A percentile compares a stretch with the other conserved stretches of the same genome.
These are phyloP conservation scores for Adoxophyes honmai DNA, from an alignment of 1,140 invertebrate species.

Conservation along the genomic window DNA sequence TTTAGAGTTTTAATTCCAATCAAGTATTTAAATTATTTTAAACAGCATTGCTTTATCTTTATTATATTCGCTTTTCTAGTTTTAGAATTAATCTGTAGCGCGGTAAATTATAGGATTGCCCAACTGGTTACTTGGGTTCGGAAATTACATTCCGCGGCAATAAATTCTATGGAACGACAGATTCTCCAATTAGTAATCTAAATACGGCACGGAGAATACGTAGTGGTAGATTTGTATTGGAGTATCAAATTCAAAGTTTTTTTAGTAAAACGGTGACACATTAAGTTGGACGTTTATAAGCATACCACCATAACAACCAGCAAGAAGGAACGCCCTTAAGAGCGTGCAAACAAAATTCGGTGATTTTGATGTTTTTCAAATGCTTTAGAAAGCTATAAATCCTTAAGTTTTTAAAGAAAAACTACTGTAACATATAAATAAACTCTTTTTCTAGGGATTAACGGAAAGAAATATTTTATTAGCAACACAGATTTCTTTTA, in stretches of 20 bases:
- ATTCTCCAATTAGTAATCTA: slow-evolving; percentile 11
- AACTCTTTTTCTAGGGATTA: no score
- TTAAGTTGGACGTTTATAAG: background rate
- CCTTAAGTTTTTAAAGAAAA: no score
- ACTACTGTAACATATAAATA: no score
- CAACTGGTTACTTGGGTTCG: background rate
- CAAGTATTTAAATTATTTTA: slow-evolving; percentile 3
- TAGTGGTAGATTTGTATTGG: background rate
- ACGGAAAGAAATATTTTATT: no score
- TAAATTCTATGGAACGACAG: slow-evolving; percentile 5
- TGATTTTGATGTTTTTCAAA: no score
- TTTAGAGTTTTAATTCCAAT: background rate
- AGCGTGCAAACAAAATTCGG: no score
- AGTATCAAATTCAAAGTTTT: background rate
- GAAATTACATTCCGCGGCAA: background rate
- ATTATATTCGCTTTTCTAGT: slow-evolving; percentile 2
- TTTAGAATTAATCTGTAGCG: background rate
- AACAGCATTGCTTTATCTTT: background rate
- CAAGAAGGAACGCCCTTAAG: no score
- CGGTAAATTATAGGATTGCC: slow-evolving; percentile 5
- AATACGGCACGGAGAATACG: background rate
- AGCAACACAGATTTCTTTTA: no score
- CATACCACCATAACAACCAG: no score
- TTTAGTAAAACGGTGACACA: background rate
- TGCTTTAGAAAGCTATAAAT: no score